phyloP scores from a whole-genome alignment of 2,888 invertebrate species.

The Oscheius sp. region DNA sequence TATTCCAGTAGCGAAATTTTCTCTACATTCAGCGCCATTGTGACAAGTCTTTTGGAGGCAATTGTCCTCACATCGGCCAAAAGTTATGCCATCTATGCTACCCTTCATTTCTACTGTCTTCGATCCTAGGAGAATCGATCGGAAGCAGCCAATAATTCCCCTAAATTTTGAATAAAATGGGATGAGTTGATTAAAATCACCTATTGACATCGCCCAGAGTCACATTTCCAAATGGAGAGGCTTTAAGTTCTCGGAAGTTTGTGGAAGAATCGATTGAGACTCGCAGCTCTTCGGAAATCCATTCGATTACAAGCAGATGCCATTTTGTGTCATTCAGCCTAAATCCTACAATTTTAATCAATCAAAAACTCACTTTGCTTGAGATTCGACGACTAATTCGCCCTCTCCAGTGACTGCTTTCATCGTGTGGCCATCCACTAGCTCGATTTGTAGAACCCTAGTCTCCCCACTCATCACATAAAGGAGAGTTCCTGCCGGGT shows the following conservation, averaged over 20 bases:
- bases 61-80: slow-evolving; percentile 35
- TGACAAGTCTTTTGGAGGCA: slow-evolving; percentile 32
- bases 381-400: slow-evolving; percentile 23
- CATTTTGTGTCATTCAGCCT: slow-evolving; percentile 62
- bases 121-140: slow-evolving; percentile 47
- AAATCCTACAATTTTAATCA: background rate
- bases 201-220: slow-evolving; percentile 1
- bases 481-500: slow-evolving; percentile 2
- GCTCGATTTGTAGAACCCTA: background rate
- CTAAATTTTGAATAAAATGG: slow-evolving; percentile 32
- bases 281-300: slow-evolving; percentile 48
- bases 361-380: slow-evolving; percentile 32
- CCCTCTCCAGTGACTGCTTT: slow-evolving; percentile 1
- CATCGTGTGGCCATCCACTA: slow-evolving; percentile 11
- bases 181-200: background rate
- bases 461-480: background rate
- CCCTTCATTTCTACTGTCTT: slow-evolving; percentile 32
- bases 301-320: slow-evolving; percentile 61
- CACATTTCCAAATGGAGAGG: slow-evolving; percentile 8
- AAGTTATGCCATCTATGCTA: slow-evolving; percentile 2
- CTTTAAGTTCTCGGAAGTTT: background rate
- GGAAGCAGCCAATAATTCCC: slow-evolving; percentile 60
- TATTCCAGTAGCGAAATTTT: slow-evolving; percentile 48
- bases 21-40: slow-evolving; percentile 48
- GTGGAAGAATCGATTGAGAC: slow-evolving; percentile 36